Evolutionary conservation across 2,888 invertebrate species (phyloP).

Genomic region (Miltochrista miniata): DNA sequence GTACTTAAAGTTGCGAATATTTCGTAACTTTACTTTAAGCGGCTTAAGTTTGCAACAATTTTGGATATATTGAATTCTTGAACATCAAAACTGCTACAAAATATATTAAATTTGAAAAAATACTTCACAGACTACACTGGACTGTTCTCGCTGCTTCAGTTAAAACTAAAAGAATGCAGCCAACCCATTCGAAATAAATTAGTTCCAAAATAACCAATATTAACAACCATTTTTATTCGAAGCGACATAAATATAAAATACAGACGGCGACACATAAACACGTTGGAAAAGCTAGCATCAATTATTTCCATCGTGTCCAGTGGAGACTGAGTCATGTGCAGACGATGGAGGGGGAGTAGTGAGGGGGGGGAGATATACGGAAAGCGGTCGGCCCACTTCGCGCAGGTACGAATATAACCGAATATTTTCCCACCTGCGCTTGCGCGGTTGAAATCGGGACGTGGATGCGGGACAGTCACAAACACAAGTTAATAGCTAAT

Average conservation of each 20-base stretch:
- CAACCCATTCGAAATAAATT: conserved; percentile 21
- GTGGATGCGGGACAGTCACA: conserved; percentile 47
- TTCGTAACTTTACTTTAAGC: no score
- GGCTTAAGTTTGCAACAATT: no score
- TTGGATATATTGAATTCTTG: no score
- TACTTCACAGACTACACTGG: no score
- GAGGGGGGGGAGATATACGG: conserved; percentile 47
- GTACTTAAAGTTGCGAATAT: no score
- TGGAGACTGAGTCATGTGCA: conserved; percentile 53
- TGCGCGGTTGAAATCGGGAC: conserved; percentile 54
- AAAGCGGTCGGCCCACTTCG: conserved; percentile 74
- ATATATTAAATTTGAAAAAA: no score
- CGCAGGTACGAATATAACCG: conserved; percentile 77
- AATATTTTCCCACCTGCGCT: conserved; percentile 77
- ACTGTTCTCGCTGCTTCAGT: no score
- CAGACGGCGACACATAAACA: conserved; percentile 27
- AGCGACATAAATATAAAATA: conserved; percentile 24
- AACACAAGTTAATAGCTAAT: conserved; percentile 27
- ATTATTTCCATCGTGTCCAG: conserved; percentile 48
- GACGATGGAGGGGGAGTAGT: conserved; percentile 12
- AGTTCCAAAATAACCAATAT: conserved; percentile 23
- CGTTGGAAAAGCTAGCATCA: conserved; percentile 33
- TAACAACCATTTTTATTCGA: conserved; percentile 23
- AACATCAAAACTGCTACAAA: no score
- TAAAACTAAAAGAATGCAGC: neutral